phyloP scores from a whole-genome alignment of 2,797 vertebrate genomes.

The Antrozous pallidus region DNA sequence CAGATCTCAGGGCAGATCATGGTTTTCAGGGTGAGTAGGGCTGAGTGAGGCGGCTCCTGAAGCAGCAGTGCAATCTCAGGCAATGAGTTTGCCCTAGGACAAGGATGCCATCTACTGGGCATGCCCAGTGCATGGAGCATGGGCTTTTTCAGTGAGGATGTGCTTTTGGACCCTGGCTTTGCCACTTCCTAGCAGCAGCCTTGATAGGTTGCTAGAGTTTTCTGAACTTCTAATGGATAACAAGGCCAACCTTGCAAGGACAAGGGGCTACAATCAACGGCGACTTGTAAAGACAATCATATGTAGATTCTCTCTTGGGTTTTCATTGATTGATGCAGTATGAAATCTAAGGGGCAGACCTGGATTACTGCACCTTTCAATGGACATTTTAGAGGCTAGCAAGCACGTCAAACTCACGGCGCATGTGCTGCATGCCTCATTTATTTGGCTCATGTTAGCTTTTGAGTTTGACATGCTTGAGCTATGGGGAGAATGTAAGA shows the following conservation, averaged over 20 bases:
- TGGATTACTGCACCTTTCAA: background rate
- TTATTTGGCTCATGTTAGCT: too few species aligned
- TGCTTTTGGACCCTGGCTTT: background rate
- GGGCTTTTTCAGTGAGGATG: background rate
- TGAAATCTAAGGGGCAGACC: background rate
- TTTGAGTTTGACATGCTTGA: too few species aligned
- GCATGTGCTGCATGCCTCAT: accelerated
- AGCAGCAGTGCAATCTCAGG: accelerated
- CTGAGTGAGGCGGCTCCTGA: background rate
- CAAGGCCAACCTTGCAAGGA: background rate
- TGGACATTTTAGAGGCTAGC: background rate
- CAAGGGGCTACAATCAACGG: background rate
- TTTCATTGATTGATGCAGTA: background rate
- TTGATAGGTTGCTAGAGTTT: accelerated
- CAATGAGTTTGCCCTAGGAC: background rate
- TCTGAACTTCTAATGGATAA: background rate
- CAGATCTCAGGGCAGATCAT: background rate
- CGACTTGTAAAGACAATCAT: background rate
- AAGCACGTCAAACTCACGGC: too few species aligned
- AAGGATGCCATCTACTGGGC: background rate
- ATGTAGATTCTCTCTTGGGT: background rate
- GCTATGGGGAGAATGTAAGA: background rate
- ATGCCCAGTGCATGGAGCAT: background rate
- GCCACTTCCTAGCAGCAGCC: too few species aligned
- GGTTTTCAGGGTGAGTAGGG: background rate